phyloP scores from a whole-genome alignment of 2,888 invertebrate species.

The Allacma fusca region DNA sequence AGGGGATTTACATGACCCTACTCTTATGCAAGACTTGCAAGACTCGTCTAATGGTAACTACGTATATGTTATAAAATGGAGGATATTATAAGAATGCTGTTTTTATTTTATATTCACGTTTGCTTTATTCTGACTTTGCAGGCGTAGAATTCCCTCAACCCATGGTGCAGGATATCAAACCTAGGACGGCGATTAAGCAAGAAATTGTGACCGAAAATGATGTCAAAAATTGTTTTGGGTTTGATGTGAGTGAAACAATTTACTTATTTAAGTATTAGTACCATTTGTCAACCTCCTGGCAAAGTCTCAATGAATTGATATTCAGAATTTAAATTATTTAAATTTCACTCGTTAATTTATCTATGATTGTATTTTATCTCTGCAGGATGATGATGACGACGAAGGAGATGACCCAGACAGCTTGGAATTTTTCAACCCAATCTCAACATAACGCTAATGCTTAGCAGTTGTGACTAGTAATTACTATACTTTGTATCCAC shows the following conservation, averaged over 20 bases:
- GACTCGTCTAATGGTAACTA: constrained; percentile 38
- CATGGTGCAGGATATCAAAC: constrained; percentile 51
- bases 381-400: constrained; percentile 61
- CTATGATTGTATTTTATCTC: not conserved
- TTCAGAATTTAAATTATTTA: too few species aligned
- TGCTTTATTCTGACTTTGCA: too few species aligned
- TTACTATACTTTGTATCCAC: too few species aligned
- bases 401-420: constrained; percentile 57
- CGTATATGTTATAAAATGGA: too few species aligned
- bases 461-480: too few species aligned
- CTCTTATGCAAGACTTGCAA: constrained; percentile 61
- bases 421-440: constrained; percentile 54
- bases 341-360: not conserved
- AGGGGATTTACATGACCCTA: constrained; percentile 50
- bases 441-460: constrained; percentile 33
- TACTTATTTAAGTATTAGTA: too few species aligned
- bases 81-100: too few species aligned
- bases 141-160: constrained; percentile 63
- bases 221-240: constrained; percentile 83
- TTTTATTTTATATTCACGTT: too few species aligned
- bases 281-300: too few species aligned
- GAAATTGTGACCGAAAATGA: constrained; percentile 69
- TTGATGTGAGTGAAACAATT: constrained; percentile 70
- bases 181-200: constrained; percentile 65
- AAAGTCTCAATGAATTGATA: too few species aligned